Conservation (phyloP, 2,797 vertebrate species). For the Momotus momota region DNA sequence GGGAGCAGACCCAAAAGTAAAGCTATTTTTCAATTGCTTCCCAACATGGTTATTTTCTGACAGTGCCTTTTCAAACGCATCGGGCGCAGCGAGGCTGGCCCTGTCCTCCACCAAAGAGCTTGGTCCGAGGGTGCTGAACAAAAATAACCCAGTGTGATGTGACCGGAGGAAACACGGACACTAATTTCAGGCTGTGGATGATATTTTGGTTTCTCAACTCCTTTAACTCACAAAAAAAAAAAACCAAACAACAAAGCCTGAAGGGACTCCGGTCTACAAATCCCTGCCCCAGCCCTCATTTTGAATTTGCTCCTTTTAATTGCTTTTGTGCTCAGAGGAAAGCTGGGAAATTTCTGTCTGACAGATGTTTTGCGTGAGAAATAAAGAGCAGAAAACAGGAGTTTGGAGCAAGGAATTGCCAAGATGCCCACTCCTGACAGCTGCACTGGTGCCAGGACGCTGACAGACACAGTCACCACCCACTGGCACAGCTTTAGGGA, state of each 20-base stretch:
- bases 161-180: fast-evolving
- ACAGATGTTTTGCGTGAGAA: not conserved
- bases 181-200: not conserved
- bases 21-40: constrained; percentile 29
- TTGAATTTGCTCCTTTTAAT: constrained; percentile 48
- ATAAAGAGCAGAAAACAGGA: not conserved
- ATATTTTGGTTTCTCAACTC: not conserved
- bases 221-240: not conserved
- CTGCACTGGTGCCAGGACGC: not conserved
- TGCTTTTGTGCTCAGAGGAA: constrained; percentile 35
- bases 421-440: not conserved
- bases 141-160: fast-evolving
- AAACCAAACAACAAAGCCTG: not conserved
- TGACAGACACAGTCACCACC: not conserved
- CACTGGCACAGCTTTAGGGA: not conserved
- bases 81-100: not conserved
- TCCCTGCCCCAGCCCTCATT: constrained; percentile 17
- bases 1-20: not conserved
- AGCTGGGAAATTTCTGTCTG: not conserved
- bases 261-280: not conserved
- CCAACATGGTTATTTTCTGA: not conserved
- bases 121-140: fast-evolving
- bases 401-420: not conserved
- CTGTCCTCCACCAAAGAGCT: not conserved
- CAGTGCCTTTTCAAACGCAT: not conserved